Evolutionary conservation across 2,113 vertebrate genomes (phyloP).

Genomic region (Trichomycterus rosablanca): DNA sequence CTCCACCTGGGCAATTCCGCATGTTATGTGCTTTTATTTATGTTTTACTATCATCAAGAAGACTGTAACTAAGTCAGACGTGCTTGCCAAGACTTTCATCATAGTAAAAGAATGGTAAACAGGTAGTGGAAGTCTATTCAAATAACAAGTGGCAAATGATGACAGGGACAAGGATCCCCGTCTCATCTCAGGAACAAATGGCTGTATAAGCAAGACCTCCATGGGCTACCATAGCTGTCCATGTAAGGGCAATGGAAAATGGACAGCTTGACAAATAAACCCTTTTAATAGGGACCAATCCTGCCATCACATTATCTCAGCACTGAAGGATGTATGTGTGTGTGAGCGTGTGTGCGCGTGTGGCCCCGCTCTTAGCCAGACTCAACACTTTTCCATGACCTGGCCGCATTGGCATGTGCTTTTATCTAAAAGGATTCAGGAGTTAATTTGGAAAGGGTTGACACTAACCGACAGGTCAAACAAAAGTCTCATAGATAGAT

Average conservation of each 20-base stretch:
- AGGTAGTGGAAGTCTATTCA: constrained; percentile 7
- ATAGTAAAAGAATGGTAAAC: background rate
- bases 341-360: constrained; percentile 38
- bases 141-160: constrained; percentile 4
- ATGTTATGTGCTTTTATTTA: no score
- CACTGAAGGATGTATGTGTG: constrained; percentile 57
- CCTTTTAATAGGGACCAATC: constrained; percentile 38
- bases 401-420: constrained; percentile 66
- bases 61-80: background rate
- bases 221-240: constrained; percentile 41
- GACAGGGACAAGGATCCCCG: constrained; percentile 2
- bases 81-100: background rate
- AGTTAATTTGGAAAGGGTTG: constrained; percentile 63
- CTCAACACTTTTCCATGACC: constrained; percentile 70
- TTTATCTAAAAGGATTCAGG: constrained; percentile 60
- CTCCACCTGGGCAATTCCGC: no score
- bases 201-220: constrained; percentile 41
- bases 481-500: constrained; percentile 44
- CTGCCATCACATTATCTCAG: constrained; percentile 58
- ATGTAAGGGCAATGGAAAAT: constrained; percentile 37
- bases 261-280: constrained; percentile 43
- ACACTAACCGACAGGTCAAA: constrained; percentile 51
- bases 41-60: background rate
- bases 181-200: constrained; percentile 16
- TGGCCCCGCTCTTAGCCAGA: constrained; percentile 56